Evolutionary conservation across 1,140 invertebrate genomes (phyloP).

Genomic region (Drosophila suzukii): DNA sequence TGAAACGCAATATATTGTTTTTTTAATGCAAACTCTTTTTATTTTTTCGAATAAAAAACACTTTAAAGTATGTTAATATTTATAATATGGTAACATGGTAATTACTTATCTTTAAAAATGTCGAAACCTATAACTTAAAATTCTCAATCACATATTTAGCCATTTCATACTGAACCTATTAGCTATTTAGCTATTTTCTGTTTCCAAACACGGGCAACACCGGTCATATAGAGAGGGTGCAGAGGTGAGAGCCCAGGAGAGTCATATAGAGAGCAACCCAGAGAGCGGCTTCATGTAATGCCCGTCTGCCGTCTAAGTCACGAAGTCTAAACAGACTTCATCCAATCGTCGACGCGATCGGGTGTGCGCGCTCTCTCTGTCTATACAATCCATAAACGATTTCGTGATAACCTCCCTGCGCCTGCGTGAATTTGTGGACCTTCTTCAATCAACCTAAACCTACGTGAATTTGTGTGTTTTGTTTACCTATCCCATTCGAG

Average conservation of each 20-base stretch:
- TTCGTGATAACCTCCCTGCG: constrained; percentile 24
- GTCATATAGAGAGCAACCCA: no score
- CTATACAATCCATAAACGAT: constrained; percentile 1
- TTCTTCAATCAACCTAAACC: constrained; percentile 28
- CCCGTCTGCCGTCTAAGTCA: constrained; percentile 25
- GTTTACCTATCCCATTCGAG: constrained; percentile 50
- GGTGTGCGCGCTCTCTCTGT: constrained; percentile 9
- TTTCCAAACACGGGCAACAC: not conserved
- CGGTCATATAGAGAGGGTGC: not conserved
- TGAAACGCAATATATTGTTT: no score
- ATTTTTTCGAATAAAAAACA: no score
- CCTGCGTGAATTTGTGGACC: constrained; percentile 14
- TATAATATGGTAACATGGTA: no score
- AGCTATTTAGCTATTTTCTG: not conserved
- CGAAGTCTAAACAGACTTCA: constrained; percentile 58
- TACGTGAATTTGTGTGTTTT: constrained; percentile 27
- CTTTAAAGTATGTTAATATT: no score
- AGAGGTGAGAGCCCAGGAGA: constrained; percentile 3
- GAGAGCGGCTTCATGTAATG: constrained; percentile 33
- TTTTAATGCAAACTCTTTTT: no score
- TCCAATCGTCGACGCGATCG: constrained; percentile 45
- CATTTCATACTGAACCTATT: not conserved
- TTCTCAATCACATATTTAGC: not conserved
- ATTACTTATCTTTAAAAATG: no score
- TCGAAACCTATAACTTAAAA: not conserved